These are phyloP conservation scores for Spatulosminthurus flaviceps DNA, from an alignment of 2,888 invertebrate species.

Conservation along the genomic window DNA sequence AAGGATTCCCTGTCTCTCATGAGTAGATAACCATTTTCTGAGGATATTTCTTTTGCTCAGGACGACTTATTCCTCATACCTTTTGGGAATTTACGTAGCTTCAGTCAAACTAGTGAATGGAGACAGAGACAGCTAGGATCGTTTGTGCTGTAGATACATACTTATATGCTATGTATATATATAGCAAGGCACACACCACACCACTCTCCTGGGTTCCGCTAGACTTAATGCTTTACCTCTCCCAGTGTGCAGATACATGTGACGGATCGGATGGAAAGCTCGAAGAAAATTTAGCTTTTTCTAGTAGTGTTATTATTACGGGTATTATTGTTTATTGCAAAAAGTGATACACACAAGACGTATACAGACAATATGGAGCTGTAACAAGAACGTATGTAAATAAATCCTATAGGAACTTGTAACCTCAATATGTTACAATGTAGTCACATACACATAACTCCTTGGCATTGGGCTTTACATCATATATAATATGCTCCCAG, in stretches of 20 bases:
- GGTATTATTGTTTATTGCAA: neutral
- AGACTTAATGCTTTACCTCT: neutral
- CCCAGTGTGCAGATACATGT: neutral
- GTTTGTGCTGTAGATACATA: neutral
- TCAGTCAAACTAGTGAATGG: constrained; percentile 25
- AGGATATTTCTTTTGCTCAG: constrained; percentile 35
- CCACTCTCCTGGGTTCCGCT: neutral
- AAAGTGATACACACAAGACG: neutral
- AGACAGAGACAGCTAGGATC: neutral
- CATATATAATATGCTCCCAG: no score
- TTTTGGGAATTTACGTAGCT: constrained; percentile 41
- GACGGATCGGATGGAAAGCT: neutral
- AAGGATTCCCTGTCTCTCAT: constrained; percentile 54
- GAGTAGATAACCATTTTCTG: constrained; percentile 42
- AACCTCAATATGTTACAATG: no score
- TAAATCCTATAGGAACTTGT: no score
- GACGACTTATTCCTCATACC: constrained; percentile 38
- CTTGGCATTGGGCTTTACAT: no score
- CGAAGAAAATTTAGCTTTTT: neutral
- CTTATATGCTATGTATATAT: neutral
- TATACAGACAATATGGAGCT: neutral
- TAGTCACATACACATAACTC: no score
- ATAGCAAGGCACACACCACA: neutral
- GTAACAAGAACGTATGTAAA: no score
- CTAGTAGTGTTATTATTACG: neutral